phyloP scores from a whole-genome alignment of 2,797 vertebrate species.

The Lutjanus argentimaculatus region DNA sequence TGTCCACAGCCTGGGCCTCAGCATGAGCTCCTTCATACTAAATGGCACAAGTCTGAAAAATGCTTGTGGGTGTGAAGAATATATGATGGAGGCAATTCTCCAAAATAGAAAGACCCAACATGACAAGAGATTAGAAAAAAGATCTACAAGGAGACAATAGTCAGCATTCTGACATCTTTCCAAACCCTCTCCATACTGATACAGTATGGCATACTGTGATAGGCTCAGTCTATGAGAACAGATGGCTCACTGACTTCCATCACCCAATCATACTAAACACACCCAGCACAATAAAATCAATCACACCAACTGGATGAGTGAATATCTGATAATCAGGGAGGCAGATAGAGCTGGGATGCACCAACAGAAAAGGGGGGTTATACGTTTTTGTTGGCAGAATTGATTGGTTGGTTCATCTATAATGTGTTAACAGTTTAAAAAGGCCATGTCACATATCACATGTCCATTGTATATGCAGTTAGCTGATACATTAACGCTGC shows the following conservation, averaged over 20 bases:
- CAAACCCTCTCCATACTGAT: not conserved
- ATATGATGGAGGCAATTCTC: not conserved
- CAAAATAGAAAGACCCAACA: not conserved
- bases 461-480: too few relatives aligned
- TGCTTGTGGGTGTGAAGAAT: conserved; percentile 29
- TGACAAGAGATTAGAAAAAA: not conserved
- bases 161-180: not conserved
- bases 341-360: not conserved
- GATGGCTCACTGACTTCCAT: conserved; percentile 1
- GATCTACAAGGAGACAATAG: not conserved
- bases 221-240: conserved; percentile 4
- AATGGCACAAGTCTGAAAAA: conserved; percentile 45
- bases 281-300: not conserved
- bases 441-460: too few relatives aligned
- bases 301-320: not conserved
- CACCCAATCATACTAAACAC: conserved; percentile 6
- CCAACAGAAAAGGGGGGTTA: not conserved
- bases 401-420: not conserved
- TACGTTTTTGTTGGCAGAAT: too few relatives aligned
- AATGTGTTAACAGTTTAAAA: too few relatives aligned
- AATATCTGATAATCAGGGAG: not conserved
- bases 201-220: not conserved
- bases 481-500: too few relatives aligned
- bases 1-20: conserved; percentile 62
- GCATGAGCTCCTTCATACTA: conserved; percentile 45